Base-by-base conservation (phyloP, 2,888 invertebrate genomes). In the Zygaena filipendulae region DNA sequence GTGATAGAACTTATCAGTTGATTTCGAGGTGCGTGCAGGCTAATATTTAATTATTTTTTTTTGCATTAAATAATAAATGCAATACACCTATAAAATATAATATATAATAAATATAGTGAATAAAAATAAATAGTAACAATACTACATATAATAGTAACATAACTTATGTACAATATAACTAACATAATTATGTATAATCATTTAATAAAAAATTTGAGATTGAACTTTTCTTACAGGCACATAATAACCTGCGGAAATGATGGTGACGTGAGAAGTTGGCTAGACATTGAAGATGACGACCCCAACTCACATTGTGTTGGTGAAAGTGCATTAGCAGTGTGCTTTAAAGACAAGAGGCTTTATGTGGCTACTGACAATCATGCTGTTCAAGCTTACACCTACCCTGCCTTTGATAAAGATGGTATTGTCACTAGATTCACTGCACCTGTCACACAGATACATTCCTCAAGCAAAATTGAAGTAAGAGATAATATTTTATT, bases 201-300 rank as follows among this genome's bases (percentile, higher is more conserved):
- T n/a, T n/a, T n/a, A n/a, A n/a, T n/a, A n/a, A n/a, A n/a, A n/a
- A n/a, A n/a, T n/a, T n/a, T n/a, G n/a, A n/a, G n/a, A n/a, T n/a
- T n/a, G n/a, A n/a, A n/a, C n/a, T n/a, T n/a, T 21, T 31, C 21
- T 47, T 52, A 25, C 36, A 79, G 79, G 31, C 59, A 70, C 26
- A 62, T 96, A 21, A 82, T 96, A 36, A 96, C 96, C 2, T 92
- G 94, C 68, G 97, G 97, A 12, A 85, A 87, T 18, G 97, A 97
- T 72, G 95, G 96, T 12, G 96, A 97, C 64, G 88, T 96, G 11
- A 82, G 96, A 46, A 87, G 92, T 36, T 97, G 95, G 95, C 74
- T 88, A 19, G 87, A 87, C 40, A 85, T 92, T 38, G 90, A 93
- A 54, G 93, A 92, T 56, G 94, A 95, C 61, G 93, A 95, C 66